Evolutionary conservation across 2,888 invertebrate genomes (phyloP), one percentile per base, ranked within the genome.

Genomic region (Isoperla grammatica): DNA sequence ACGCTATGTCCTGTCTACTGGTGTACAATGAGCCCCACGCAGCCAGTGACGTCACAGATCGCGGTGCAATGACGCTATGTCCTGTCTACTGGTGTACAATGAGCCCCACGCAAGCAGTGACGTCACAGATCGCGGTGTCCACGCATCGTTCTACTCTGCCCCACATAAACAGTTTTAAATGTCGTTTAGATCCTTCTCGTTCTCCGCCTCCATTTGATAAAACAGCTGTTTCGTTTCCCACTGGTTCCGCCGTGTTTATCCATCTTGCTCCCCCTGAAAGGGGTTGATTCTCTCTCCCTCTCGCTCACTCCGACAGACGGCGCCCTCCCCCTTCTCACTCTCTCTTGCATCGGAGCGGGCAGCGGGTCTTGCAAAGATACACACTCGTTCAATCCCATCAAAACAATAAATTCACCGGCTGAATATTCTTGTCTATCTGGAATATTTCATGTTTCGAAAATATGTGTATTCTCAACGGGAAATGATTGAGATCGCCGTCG

Each of bases 161-260:
- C 29, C 29, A 29, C 8, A 29, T 29, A 29, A 29, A 29, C 29
- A 29, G 29, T 29, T 29, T 29, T 29, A 29, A 29, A 29, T 29
- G 29, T 29, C 29, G 29, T 29, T 29, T 29, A 39, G 39, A 9
- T 23, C 23, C 23, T 42, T 22, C 15, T 49, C 19, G 23, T 17
- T 20, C 57, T 35, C 17, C 13, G 15, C 13, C 15, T 35, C 22
- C 39, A 19, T 57, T 61, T 61, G 50, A 46, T 56, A 60, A 60
- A 63, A 55, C 60, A 60, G 58, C 60, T 58, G 63, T 49, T 29
- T 45, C 55, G 45, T 46, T 60, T 60, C 60, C 60, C 58, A 60
- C 56, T 58, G 54, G 54, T 43, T 48, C 56, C 60, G 40, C 57
- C 23, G 63, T 63, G 60, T 63, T 63, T 63, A 63, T 63, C 60